Percentiles rank a stretch among this genome's conserved stretches.
phyloP scores from a whole-genome alignment of 1,140 invertebrate genomes.

The Propsilocerus akamusi region DNA sequence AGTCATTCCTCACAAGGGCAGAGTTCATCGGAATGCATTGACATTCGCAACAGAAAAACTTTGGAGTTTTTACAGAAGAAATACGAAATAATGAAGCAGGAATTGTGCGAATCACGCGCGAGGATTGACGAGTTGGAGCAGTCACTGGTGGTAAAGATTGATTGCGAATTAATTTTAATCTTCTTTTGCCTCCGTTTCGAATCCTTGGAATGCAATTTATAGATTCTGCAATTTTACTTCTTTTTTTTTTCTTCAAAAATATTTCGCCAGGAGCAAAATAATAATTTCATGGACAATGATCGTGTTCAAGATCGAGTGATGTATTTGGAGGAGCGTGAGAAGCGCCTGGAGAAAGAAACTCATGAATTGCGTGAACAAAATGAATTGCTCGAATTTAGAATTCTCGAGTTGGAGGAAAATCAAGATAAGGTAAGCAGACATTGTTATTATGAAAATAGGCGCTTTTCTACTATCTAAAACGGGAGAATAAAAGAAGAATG shows the following conservation, averaged over 20 bases:
- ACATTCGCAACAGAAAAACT: background rate
- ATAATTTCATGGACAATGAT: background rate
- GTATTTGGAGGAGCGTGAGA: constrained; percentile 22
- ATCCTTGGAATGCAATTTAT: background rate
- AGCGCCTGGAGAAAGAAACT: constrained; percentile 22
- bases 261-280: background rate
- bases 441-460: too few relatives aligned
- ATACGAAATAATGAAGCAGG: background rate
- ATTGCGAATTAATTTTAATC: background rate
- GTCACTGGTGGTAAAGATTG: background rate
- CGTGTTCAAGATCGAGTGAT: constrained; percentile 16
- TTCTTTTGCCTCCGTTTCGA: background rate
- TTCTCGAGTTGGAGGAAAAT: constrained; percentile 28
- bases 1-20: background rate
- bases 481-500: too few relatives aligned
- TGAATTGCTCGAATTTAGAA: constrained; percentile 30
- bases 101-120: background rate
- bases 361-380: constrained; percentile 30
- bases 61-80: background rate
- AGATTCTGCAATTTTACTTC: background rate
- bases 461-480: too few relatives aligned
- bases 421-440: constrained; percentile 18
- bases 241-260: too few relatives aligned
- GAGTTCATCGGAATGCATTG: background rate
- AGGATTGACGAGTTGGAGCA: background rate